Evolutionary conservation across 2,888 invertebrate genomes (phyloP), one percentile per base, ranked within the genome.

Genomic region (Aleiodes alternator): DNA sequence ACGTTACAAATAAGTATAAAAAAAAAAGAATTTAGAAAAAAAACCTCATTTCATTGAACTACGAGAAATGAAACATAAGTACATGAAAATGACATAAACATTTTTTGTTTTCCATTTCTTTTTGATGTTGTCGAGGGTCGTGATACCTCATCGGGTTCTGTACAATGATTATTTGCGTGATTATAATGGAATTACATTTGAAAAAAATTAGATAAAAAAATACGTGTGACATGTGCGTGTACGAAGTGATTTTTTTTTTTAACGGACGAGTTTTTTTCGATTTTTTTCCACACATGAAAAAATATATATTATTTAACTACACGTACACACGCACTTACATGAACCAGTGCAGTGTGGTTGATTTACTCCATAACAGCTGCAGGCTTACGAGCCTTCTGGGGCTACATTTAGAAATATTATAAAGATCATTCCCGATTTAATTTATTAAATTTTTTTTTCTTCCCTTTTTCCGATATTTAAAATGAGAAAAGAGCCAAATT

Each of bases 341-440:
- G 88, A 85, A 88, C 88, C 89, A 85, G 83, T 85, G 87, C 86
- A 84, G 85, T 87, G 84, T 84, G 86, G 84, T 85, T 87, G 84
- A 85, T 86, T 88, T 91, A 90, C 89, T 90, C 81, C 87, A 87
- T 84, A 85, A 86, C 83, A 79, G 88, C 84, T 85, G 86, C 78
- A 50, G 76, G 84, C 87, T 90, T 89, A 88, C 90, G 90, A 85
- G 87, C 87, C 88, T 90, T 90, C 87, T 88, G 89, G 83, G 89
- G 87, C 90, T 90, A 89, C 80, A 90, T 84, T 82, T 84, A 88
- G 79, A 86, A 79, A 84, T 76, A 73, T 73, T 16, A 61, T 69
- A 76, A 80, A 75, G 50, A 53, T 68, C 68, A 68, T 68, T 68
- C 68, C 51, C 68, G 53, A 69, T 66, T 55, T 56, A 64, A 68